Percentiles rank a stretch among this genome's conserved stretches.
phyloP scores from a whole-genome alignment of 2,113 vertebrate genomes.

The Thomomys bottae region DNA sequence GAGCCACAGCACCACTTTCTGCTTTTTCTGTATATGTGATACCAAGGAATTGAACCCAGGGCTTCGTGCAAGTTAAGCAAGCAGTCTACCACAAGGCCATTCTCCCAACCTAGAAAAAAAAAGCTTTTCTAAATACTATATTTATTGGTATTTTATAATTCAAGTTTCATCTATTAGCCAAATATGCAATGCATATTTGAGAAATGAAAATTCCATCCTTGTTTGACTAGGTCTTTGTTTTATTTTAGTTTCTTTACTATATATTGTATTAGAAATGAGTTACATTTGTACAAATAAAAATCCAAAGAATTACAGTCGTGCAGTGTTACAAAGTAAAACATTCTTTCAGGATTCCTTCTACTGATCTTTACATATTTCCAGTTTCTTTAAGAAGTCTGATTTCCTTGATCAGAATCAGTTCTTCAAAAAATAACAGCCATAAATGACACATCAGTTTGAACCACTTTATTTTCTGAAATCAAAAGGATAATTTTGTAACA shows the following conservation, averaged over 20 bases:
- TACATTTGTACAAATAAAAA: background rate
- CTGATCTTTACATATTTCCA: background rate
- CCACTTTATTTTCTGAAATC: background rate
- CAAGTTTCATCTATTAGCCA: background rate
- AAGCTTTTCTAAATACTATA: background rate
- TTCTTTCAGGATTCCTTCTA: background rate
- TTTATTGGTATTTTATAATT: background rate
- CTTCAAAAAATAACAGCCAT: background rate
- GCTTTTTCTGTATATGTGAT: too few species aligned
- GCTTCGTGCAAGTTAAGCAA: too few species aligned
- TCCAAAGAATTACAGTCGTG: background rate
- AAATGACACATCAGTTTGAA: conserved; percentile 3
- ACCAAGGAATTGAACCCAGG: too few species aligned
- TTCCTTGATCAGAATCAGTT: background rate
- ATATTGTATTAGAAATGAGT: background rate
- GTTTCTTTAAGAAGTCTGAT: background rate
- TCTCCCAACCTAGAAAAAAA: too few species aligned
- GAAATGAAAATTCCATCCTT: background rate
- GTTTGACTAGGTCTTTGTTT: background rate
- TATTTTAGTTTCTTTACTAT: background rate
- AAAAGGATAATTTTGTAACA: background rate
- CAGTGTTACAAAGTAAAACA: background rate
- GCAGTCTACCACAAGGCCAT: too few species aligned
- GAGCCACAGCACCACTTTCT: too few species aligned
- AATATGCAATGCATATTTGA: background rate